Evolutionary conservation across 1,140 invertebrate species (phyloP).

Genomic region (Panulirus ornatus): DNA sequence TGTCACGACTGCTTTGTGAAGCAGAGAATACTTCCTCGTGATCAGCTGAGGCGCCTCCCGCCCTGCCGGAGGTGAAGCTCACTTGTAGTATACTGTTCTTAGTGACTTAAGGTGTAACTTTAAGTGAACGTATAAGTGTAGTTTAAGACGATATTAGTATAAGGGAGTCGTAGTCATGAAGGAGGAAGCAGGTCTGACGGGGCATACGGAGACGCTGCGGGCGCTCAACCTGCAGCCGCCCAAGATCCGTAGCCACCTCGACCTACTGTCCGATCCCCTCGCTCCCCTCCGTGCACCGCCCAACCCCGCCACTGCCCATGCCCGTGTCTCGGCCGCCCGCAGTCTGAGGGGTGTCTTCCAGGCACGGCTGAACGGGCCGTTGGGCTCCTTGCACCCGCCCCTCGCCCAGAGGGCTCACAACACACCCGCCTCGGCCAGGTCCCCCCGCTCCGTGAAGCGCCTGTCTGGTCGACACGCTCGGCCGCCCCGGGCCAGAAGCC

Average conservation of each 20-base stretch:
- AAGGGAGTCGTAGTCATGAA: conserved; percentile 7
- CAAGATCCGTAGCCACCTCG: conserved; percentile 65
- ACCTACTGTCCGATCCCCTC: conserved; percentile 51
- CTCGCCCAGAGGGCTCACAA: conserved; percentile 16
- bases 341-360: conserved; percentile 59
- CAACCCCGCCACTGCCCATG: conserved; percentile 37
- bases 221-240: conserved; percentile 63
- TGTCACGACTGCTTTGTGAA: conserved; percentile 57
- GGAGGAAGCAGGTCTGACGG: conserved; percentile 31
- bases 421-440: conserved; percentile 16
- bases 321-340: conserved; percentile 49
- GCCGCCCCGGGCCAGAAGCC: conserved; percentile 53
- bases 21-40: conserved; percentile 6
- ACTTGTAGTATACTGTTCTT: neutral
- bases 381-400: conserved; percentile 55
- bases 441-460: conserved; percentile 51
- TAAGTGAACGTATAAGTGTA: conserved; percentile 15
- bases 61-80: neutral
- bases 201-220: conserved; percentile 45
- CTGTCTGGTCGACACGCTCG: conserved; percentile 19
- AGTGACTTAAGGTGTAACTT: conserved; percentile 10
- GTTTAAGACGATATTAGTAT: neutral
- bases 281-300: conserved; percentile 47
- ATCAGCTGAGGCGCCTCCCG: neutral
- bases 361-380: conserved; percentile 45